Percentiles rank a stretch among this genome's conserved stretches.
These are phyloP conservation scores for Globia sparganii DNA, from an alignment of 2,888 invertebrate species.

Conservation along the genomic window DNA sequence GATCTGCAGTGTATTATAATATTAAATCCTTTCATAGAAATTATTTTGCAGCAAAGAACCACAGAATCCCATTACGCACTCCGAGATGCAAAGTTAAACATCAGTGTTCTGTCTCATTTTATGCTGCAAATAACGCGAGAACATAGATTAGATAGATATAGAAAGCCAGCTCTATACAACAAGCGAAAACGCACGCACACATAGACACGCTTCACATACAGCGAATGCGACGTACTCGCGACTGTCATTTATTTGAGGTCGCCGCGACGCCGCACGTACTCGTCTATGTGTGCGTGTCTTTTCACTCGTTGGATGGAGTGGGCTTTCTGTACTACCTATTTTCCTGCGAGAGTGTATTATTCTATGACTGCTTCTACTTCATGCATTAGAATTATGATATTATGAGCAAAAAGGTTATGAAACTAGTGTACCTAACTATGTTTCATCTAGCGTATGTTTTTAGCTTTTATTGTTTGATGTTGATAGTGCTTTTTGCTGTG, in stretches of 20 bases:
- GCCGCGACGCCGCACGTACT: background rate
- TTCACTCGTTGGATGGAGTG: background rate
- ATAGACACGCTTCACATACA: background rate
- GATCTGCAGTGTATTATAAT: constrained; percentile 6
- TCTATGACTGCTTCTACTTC: constrained; percentile 48
- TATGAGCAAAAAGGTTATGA: constrained; percentile 33
- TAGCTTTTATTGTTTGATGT: background rate
- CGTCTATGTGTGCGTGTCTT: background rate
- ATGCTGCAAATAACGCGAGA: constrained; percentile 24
- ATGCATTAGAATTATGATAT: constrained; percentile 50
- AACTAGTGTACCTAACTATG: constrained; percentile 17
- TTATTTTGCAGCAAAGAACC: constrained; percentile 28
- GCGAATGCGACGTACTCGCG: background rate
- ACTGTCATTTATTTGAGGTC: background rate
- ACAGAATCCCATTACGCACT: constrained; percentile 46
- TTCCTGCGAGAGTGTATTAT: background rate
- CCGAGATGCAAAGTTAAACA: constrained; percentile 46
- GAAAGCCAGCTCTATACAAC: background rate
- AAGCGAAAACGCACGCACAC: background rate
- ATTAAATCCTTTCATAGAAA: constrained; percentile 24
- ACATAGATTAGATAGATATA: background rate
- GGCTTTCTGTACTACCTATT: constrained; percentile 1
- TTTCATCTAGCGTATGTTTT: constrained; percentile 13
- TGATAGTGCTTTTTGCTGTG: constrained; percentile 34
- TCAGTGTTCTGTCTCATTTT: constrained; percentile 29